These are phyloP conservation scores for Chamaea fasciata DNA, from an alignment of 2,113 vertebrate species.

Conservation along the genomic window DNA sequence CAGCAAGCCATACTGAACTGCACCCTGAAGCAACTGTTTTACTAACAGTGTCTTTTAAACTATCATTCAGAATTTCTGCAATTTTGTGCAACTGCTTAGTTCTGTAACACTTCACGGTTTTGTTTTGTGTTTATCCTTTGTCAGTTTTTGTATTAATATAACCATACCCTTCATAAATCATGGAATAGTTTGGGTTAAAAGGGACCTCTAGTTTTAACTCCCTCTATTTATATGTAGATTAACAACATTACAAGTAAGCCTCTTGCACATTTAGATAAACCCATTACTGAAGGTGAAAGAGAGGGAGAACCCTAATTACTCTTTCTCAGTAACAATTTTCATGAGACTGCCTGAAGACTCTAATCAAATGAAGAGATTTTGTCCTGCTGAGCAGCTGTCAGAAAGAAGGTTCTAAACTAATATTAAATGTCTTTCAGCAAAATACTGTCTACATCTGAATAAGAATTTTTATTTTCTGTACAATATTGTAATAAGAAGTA, in stretches of 20 bases:
- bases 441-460: neutral
- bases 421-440: neutral
- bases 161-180: neutral
- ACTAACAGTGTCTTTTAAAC: neutral
- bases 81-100: neutral
- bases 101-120: neutral
- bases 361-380: conserved; percentile 38
- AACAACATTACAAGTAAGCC: neutral
- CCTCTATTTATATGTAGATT: neutral
- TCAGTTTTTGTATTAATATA: neutral
- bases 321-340: neutral
- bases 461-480: neutral
- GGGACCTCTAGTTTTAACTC: neutral
- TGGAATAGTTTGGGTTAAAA: neutral
- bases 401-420: conserved; percentile 13
- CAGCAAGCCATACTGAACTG: neutral
- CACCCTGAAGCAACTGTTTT: neutral
- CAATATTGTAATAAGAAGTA: conserved; percentile 35
- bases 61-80: neutral
- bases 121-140: neutral
- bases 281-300: neutral
- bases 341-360: neutral
- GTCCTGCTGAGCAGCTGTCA: conserved; percentile 5
- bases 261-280: neutral
- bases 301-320: neutral